phyloP scores from a whole-genome alignment of 2,888 invertebrate genomes.

The Sminthurides aquaticus region DNA sequence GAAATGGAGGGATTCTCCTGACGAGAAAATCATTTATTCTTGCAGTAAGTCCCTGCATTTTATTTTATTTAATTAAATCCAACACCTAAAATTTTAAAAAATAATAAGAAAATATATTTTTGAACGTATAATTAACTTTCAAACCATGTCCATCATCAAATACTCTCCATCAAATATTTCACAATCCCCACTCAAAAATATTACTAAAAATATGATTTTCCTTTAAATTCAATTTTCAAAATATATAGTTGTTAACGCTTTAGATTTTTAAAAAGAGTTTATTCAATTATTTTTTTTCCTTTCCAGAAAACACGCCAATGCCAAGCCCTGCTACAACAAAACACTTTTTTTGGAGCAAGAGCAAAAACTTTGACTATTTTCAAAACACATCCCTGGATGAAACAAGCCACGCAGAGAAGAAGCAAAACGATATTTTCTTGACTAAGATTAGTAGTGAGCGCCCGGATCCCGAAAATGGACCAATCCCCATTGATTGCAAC shows the following conservation, averaged over 20 bases:
- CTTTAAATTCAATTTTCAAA: too few species aligned
- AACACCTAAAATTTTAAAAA: too few species aligned
- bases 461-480: background rate
- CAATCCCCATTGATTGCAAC: background rate
- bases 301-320: constrained; percentile 11
- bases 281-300: too few species aligned
- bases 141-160: too few species aligned
- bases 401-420: background rate
- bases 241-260: too few species aligned
- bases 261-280: too few species aligned
- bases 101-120: too few species aligned
- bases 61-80: too few species aligned
- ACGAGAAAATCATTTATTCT: constrained; percentile 16
- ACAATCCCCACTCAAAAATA: too few species aligned
- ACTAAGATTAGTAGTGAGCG: background rate
- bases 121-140: too few species aligned
- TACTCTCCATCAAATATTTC: too few species aligned
- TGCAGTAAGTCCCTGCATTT: constrained; percentile 5
- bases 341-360: constrained; percentile 15
- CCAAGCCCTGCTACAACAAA: background rate
- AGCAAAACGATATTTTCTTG: background rate
- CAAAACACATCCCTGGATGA: background rate
- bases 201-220: too few species aligned
- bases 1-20: background rate
- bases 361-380: constrained; percentile 17